Conservation (phyloP, 2,888 invertebrate genomes). For the Rugalucina vietnamica region DNA sequence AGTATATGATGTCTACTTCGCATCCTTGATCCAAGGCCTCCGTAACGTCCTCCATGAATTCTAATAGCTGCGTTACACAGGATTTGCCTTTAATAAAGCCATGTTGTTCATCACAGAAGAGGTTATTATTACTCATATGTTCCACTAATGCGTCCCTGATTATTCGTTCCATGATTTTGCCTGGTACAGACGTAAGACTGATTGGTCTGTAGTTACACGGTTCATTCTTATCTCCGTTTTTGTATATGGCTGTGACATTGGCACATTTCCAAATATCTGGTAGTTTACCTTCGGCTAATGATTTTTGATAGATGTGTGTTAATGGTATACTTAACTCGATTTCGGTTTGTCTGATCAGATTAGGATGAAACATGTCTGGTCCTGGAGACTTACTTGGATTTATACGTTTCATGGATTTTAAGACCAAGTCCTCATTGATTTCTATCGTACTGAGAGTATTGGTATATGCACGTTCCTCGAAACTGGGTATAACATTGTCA, state of each 20-base stretch:
- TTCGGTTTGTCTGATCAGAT: not conserved
- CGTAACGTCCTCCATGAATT: not conserved
- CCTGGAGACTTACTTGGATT: not conserved
- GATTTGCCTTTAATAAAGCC: constrained; percentile 1
- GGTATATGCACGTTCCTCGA: not conserved
- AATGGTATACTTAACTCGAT: not conserved
- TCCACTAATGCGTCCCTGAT: not conserved
- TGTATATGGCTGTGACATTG: not conserved
- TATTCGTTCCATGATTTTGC: too few species aligned
- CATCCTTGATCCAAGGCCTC: not conserved
- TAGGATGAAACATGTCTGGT: not conserved
- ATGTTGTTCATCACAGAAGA: not conserved
- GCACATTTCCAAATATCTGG: not conserved
- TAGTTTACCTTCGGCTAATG: not conserved
- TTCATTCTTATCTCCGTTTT: not conserved
- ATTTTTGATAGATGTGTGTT: not conserved
- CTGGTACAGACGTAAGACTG: not conserved
- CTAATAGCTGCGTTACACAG: not conserved
- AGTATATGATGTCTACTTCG: not conserved
- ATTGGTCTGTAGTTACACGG: not conserved
- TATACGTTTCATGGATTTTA: not conserved
- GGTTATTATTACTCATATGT: too few species aligned
- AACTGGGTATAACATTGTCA: too few species aligned
- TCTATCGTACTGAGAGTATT: not conserved
- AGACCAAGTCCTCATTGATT: not conserved